These are phyloP conservation scores for Corynorhinus townsendii DNA, from an alignment of 2,113 vertebrate genomes.

Conservation along the genomic window DNA sequence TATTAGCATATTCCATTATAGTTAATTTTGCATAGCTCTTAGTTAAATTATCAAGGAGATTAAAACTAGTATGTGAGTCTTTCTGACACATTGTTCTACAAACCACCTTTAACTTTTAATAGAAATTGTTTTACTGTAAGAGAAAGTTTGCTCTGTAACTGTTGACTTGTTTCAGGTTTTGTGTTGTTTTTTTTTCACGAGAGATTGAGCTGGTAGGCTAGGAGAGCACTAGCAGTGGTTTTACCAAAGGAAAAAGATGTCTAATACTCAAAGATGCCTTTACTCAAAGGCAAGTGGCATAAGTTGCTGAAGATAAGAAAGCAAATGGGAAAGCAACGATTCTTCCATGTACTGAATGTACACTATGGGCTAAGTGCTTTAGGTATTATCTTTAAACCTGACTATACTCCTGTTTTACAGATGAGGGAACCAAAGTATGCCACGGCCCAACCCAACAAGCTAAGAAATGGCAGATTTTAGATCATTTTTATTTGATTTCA, in stretches of 20 bases:
- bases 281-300: not conserved
- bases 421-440: not conserved
- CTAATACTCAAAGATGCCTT: not conserved
- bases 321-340: not conserved
- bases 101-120: not conserved
- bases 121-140: not conserved
- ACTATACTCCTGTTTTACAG: not conserved
- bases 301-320: not conserved
- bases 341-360: not conserved
- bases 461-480: not conserved
- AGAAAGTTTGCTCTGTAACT: not conserved
- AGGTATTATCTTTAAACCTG: not conserved
- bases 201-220: not conserved
- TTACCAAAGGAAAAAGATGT: not conserved
- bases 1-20: not conserved
- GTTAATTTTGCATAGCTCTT: not conserved
- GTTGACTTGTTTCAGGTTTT: not conserved
- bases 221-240: not conserved
- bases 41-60: not conserved
- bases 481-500: slow-evolving; percentile 1
- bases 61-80: not conserved
- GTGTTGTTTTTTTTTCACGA: not conserved
- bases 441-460: not conserved
- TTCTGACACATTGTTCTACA: not conserved
- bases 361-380: not conserved